Evolutionary conservation across 2,888 invertebrate genomes (phyloP).

Genomic region (Lycophotia porphyrea): DNA sequence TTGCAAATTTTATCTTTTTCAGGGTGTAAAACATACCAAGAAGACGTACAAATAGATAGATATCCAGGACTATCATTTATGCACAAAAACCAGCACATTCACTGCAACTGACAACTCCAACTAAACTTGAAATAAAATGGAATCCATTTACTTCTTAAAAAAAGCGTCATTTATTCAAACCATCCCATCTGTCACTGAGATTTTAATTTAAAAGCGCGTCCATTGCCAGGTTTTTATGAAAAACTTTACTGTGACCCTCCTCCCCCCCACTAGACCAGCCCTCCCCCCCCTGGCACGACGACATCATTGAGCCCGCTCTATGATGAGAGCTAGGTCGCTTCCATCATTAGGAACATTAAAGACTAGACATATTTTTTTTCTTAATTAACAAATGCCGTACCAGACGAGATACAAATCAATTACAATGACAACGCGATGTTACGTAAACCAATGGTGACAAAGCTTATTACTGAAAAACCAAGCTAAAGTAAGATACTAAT

Average conservation of each 20-base stretch:
- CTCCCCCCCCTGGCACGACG: neutral
- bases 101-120: slow-evolving; percentile 8
- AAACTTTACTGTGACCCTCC: slow-evolving; percentile 14
- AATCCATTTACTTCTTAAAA: slow-evolving; percentile 18
- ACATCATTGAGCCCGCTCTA: slow-evolving; percentile 35
- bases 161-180: slow-evolving; percentile 15
- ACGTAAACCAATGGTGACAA: too few species aligned
- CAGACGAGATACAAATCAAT: neutral
- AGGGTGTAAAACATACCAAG: neutral
- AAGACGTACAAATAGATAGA: neutral
- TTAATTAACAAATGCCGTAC: neutral
- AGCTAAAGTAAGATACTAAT: too few species aligned
- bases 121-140: neutral
- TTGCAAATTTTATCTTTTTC: neutral
- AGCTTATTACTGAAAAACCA: too few species aligned
- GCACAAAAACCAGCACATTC: neutral
- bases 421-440: neutral
- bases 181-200: slow-evolving; percentile 24
- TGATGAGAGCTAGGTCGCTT: slow-evolving; percentile 29
- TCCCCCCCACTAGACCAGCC: neutral
- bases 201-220: slow-evolving; percentile 21
- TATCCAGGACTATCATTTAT: neutral
- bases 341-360: too few species aligned
- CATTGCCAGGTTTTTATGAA: slow-evolving; percentile 21
- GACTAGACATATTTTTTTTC: too few species aligned